Percentiles rank a stretch among this genome's conserved stretches.
phyloP scores from a whole-genome alignment of 2,113 vertebrate species.

The Peromyscus maniculatus region DNA sequence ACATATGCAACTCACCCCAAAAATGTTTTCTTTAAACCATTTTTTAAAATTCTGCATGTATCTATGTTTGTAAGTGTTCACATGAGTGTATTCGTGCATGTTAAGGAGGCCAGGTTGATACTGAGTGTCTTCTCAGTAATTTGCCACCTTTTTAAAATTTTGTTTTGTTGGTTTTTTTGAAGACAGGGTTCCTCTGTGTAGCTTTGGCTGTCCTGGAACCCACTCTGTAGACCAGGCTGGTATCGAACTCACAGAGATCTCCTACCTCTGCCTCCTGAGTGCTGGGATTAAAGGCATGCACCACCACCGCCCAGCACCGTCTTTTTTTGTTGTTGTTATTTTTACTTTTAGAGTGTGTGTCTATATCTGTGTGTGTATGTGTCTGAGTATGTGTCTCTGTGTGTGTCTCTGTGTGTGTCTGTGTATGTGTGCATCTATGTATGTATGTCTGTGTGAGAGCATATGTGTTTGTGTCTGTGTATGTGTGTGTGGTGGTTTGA shows the following conservation, averaged over 20 bases:
- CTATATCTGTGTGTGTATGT: not conserved
- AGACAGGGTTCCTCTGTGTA: not conserved
- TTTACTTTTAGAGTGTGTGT: not conserved
- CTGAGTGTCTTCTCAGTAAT: not conserved
- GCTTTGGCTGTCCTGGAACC: not conserved
- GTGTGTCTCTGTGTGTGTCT: rapidly evolving
- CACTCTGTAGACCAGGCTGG: not conserved
- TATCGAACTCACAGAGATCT: not conserved
- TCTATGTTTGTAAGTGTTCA: not conserved
- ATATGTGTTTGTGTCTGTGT: not conserved
- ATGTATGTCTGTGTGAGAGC: not conserved
- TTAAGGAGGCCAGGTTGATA: not conserved
- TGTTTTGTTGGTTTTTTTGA: not conserved
- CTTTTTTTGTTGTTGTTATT: not conserved
- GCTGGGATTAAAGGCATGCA: not conserved
- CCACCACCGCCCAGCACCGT: not conserved
- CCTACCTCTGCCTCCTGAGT: not conserved
- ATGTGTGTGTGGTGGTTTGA: not conserved
- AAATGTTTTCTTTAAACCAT: not conserved
- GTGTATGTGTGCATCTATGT: not conserved
- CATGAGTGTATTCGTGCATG: not conserved
- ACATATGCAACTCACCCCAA: not conserved
- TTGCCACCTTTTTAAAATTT: not conserved
- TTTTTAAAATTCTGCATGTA: not conserved
- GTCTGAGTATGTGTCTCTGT: not conserved